Conservation (phyloP, 2,888 invertebrate species). For the Dromius quadrimaculatus region DNA sequence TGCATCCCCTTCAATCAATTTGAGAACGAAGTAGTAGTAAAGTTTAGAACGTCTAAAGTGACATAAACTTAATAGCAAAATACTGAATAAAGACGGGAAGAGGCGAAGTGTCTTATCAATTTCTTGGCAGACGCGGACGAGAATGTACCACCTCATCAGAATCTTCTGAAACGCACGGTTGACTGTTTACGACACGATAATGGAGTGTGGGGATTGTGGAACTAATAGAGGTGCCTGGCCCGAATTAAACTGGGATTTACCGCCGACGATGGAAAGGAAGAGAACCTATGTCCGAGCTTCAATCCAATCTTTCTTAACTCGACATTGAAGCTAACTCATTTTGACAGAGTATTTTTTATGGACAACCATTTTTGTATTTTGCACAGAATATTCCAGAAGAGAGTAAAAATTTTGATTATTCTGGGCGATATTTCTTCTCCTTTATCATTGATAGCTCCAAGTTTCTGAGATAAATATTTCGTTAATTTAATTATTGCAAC, state of each 20-base stretch:
- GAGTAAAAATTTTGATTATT: too few relatives aligned
- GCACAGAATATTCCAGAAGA: too few relatives aligned
- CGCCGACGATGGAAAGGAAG: not conserved
- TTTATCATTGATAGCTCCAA: too few relatives aligned
- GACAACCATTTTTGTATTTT: too few relatives aligned
- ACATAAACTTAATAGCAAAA: slow-evolving; percentile 37
- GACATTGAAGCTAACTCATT: too few relatives aligned
- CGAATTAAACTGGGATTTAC: slow-evolving; percentile 52
- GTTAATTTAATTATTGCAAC: too few relatives aligned
- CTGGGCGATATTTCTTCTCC: too few relatives aligned
- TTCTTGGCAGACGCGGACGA: slow-evolving; percentile 42
- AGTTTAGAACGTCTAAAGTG: slow-evolving; percentile 28
- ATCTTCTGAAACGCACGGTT: slow-evolving; percentile 48
- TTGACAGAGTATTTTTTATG: too few relatives aligned
- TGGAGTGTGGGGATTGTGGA: slow-evolving; percentile 48
- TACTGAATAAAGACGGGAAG: slow-evolving; percentile 20
- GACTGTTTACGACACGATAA: slow-evolving; percentile 51
- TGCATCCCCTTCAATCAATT: slow-evolving; percentile 12
- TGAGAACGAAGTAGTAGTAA: slow-evolving; percentile 9
- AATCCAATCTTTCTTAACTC: too few relatives aligned
- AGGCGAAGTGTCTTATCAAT: slow-evolving; percentile 41
- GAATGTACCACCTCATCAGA: slow-evolving; percentile 47
- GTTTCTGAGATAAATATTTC: too few relatives aligned
- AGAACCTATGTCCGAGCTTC: slow-evolving; percentile 1
- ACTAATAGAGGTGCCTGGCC: slow-evolving; percentile 50